A percentile compares a stretch with the other conserved stretches of the same genome.
These are phyloP conservation scores for Macropus fuliginosus DNA, from an alignment of 2,797 vertebrate species.

Conservation along the genomic window DNA sequence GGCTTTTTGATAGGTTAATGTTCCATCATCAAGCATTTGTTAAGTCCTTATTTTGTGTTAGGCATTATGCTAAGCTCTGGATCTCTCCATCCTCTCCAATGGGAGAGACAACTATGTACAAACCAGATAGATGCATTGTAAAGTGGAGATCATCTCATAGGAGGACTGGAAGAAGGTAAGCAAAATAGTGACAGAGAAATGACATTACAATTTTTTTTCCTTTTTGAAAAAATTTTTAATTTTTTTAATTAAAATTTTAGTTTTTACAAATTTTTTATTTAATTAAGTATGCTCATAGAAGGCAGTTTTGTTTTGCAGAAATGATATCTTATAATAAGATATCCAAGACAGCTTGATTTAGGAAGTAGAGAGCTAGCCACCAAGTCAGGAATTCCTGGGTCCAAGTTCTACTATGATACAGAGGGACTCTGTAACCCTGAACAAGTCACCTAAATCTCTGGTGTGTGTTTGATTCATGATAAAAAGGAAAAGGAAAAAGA, in stretches of 20 bases:
- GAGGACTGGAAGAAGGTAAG: not conserved
- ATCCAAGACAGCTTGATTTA: not conserved
- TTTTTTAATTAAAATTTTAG: no score
- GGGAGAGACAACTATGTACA: not conserved
- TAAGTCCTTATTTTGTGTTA: not conserved
- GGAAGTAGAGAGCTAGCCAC: not conserved
- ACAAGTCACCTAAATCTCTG: not conserved
- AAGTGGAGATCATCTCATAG: not conserved
- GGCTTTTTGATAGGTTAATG: not conserved
- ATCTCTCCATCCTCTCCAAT: not conserved
- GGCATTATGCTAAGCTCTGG: not conserved
- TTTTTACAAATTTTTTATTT: no score
- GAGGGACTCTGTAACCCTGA: not conserved
- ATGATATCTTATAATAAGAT: not conserved
- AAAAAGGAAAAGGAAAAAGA: not conserved
- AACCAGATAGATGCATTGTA: not conserved
- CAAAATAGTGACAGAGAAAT: not conserved
- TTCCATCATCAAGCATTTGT: not conserved
- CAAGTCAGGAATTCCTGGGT: not conserved
- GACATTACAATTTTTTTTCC: not conserved
- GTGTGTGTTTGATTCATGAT: not conserved
- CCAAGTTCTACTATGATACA: not conserved
- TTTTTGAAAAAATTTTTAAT: no score
- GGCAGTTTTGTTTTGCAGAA: not conserved
- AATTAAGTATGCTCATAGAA: not conserved